Evolutionary conservation across 2,888 invertebrate species (phyloP).

Genomic region (Cephus runcator): DNA sequence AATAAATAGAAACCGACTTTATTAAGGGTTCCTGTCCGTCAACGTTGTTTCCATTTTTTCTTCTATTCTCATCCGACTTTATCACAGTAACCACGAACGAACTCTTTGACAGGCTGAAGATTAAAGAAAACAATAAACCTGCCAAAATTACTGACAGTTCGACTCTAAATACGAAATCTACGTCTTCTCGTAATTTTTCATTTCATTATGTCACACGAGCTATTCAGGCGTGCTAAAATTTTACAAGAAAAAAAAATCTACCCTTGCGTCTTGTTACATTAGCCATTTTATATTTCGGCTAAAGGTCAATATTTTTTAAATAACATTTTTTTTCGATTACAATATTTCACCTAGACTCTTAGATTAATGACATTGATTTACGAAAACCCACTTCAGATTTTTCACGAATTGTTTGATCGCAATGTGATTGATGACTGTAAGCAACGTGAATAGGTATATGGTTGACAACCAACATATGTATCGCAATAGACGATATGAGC

Average conservation of each 20-base stretch:
- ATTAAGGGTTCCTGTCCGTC: conserved; percentile 5
- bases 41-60: neutral
- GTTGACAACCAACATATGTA: neutral
- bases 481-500: neutral
- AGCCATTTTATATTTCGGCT: neutral
- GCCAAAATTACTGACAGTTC: neutral
- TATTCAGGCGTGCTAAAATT: neutral
- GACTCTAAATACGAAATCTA: neutral
- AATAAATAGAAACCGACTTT: conserved; percentile 1
- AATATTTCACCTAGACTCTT: neutral
- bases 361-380: neutral
- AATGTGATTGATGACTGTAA: neutral
- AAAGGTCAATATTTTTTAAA: neutral
- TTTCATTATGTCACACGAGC: neutral
- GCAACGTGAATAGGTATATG: neutral
- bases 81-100: neutral
- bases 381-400: neutral
- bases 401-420: neutral
- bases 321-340: neutral
- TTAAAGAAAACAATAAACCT: neutral
- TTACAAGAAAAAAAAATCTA: neutral
- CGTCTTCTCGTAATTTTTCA: neutral
- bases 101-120: neutral
- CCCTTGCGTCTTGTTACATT: too few relatives aligned
- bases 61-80: neutral